phyloP scores from a whole-genome alignment of 2,888 invertebrate genomes.

The Drosophila hamatofila region DNA sequence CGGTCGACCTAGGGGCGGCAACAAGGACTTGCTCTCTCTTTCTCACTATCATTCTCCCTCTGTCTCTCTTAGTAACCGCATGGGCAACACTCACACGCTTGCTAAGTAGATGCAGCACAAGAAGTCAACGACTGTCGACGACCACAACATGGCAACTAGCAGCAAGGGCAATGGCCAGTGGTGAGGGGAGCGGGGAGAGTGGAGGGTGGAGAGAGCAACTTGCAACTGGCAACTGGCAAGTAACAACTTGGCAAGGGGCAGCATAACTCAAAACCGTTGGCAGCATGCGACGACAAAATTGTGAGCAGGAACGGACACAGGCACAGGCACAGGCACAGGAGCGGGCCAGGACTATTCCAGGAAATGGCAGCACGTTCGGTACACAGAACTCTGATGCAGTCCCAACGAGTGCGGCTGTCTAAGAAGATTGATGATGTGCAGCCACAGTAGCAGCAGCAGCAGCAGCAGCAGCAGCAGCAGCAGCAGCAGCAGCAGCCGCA shows the following conservation, averaged over 20 bases:
- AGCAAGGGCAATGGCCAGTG: constrained; percentile 17
- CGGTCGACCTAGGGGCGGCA: constrained; percentile 22
- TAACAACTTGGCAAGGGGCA: constrained; percentile 48
- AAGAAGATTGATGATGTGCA: constrained; percentile 79
- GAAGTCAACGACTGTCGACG: constrained; percentile 70
- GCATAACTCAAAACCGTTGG: constrained; percentile 72
- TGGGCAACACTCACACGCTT: constrained; percentile 44
- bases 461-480: constrained; percentile 30
- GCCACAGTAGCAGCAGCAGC: constrained; percentile 35
- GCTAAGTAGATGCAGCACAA: constrained; percentile 70
- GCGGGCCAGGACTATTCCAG: constrained; percentile 36
- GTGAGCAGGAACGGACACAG: constrained; percentile 31
- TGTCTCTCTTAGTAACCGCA: constrained; percentile 8
- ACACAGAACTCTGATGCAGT: constrained; percentile 65
- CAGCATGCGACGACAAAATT: constrained; percentile 68
- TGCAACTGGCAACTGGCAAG: constrained; percentile 31
- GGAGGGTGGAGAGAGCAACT: not conserved
- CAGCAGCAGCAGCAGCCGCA: constrained; percentile 25
- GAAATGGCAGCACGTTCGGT: constrained; percentile 73
- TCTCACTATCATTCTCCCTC: not conserved
- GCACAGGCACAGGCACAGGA: not conserved
- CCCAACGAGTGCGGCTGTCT: constrained; percentile 66
- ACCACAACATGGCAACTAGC: constrained; percentile 58
- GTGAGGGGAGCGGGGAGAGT: not conserved
- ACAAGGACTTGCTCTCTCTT: not conserved